Percentiles rank a stretch among this genome's conserved stretches.
These are phyloP conservation scores for Diglossa cyanea DNA, from an alignment of 2,797 vertebrate species.

Conservation along the genomic window DNA sequence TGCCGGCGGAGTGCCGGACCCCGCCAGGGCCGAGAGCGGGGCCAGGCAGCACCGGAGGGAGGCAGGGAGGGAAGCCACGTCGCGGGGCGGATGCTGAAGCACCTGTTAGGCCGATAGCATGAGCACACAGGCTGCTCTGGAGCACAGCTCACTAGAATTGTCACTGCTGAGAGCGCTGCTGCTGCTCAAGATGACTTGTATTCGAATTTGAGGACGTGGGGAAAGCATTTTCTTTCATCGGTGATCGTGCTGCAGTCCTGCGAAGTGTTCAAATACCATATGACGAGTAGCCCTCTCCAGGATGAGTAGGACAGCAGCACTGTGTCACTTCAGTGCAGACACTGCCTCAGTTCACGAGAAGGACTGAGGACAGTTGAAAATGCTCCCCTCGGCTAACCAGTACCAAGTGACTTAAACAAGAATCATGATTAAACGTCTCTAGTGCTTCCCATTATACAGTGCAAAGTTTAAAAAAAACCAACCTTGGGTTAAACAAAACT, in stretches of 20 bases:
- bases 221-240: background rate
- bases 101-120: background rate
- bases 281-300: background rate
- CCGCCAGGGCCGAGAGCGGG: too few relatives aligned
- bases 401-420: background rate
- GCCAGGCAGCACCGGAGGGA: background rate
- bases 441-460: background rate
- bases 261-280: fast-evolving
- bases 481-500: background rate
- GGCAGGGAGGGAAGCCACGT: fast-evolving
- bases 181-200: background rate
- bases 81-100: background rate
- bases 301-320: background rate
- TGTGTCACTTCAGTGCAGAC: fast-evolving
- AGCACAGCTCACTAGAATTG: fast-evolving
- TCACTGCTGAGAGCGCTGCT: background rate
- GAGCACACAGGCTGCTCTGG: fast-evolving
- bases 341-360: fast-evolving
- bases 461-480: background rate
- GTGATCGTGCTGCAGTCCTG: background rate
- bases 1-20: fast-evolving
- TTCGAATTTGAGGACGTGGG: background rate
- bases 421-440: background rate
- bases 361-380: fast-evolving
- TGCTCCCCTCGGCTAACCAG: background rate